Conservation (phyloP, 1,140 invertebrate species). For the Achroia grisella region DNA sequence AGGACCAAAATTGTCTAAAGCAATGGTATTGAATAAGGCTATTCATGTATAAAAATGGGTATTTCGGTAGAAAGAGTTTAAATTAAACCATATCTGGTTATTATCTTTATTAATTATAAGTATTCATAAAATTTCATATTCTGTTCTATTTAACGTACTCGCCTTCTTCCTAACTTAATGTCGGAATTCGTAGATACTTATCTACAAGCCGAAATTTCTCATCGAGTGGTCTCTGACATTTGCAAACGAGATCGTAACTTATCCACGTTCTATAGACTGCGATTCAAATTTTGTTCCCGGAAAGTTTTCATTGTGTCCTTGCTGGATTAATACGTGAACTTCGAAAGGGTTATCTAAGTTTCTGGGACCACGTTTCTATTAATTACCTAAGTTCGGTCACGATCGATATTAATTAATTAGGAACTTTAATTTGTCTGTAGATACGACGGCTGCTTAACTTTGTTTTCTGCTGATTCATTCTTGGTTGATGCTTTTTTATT, state of each 20-base stretch:
- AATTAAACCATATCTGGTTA: too few relatives aligned
- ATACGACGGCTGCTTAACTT: conserved; percentile 14
- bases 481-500: conserved; percentile 2
- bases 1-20: too few relatives aligned
- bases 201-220: background rate
- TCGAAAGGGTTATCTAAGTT: conserved; percentile 59
- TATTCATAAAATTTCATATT: too few relatives aligned
- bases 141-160: too few relatives aligned
- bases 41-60: too few relatives aligned
- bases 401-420: conserved; percentile 62
- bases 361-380: conserved; percentile 53
- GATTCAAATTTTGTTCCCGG: conserved; percentile 35
- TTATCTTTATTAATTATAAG: too few relatives aligned
- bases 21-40: too few relatives aligned
- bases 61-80: too few relatives aligned
- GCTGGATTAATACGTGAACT: conserved; percentile 57
- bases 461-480: conserved; percentile 5
- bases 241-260: conserved; percentile 9
- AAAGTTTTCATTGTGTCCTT: conserved; percentile 52
- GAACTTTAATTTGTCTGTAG: conserved; percentile 28
- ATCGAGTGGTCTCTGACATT: too few relatives aligned
- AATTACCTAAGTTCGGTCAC: conserved; percentile 45
- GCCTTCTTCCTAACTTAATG: too few relatives aligned
- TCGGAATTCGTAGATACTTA: background rate
- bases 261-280: conserved; percentile 27